Evolutionary conservation across 2,113 vertebrate genomes (phyloP).

Genomic region (Rhagologus leucostigma): DNA sequence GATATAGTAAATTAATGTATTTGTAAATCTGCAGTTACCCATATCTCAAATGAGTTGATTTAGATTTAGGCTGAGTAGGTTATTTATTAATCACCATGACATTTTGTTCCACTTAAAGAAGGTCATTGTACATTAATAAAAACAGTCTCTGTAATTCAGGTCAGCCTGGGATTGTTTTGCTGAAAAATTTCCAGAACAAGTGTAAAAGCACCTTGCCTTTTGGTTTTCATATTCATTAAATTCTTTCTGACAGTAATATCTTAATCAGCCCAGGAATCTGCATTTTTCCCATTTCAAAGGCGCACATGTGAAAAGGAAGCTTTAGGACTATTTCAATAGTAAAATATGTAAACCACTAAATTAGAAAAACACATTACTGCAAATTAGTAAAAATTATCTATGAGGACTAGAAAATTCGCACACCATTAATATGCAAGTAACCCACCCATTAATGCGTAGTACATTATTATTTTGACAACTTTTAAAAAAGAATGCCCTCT

Average conservation of each 20-base stretch:
- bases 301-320: neutral
- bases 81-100: neutral
- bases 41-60: neutral
- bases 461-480: constrained; percentile 10
- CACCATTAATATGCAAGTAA: constrained; percentile 9
- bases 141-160: neutral
- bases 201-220: neutral
- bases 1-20: neutral
- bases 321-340: neutral
- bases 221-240: neutral
- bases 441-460: neutral
- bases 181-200: neutral
- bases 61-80: neutral
- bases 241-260: neutral
- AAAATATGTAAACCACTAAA: constrained; percentile 25
- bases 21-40: neutral
- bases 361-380: neutral
- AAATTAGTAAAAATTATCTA: constrained; percentile 27
- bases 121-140: neutral
- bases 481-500: neutral
- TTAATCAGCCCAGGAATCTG: neutral
- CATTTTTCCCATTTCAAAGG: neutral
- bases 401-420: neutral
- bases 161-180: neutral
- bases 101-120: constrained; percentile 1